Evolutionary conservation across 2,888 invertebrate genomes (phyloP), one percentile per base, ranked within the genome.

Genomic region (Acronicta aceris): DNA sequence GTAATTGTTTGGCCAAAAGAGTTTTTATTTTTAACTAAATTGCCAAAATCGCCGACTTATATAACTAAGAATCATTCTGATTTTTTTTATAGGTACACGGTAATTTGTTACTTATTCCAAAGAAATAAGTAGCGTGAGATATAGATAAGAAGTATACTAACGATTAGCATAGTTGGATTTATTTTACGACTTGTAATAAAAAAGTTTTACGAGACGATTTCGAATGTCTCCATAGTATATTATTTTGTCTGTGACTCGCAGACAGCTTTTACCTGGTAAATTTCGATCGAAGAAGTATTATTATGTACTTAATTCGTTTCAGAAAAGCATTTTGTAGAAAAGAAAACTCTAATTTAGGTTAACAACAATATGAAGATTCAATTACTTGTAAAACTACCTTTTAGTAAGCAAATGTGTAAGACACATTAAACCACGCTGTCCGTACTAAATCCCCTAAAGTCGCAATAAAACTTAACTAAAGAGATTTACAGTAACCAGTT

Each of bases 391-490:
- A 43, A 13, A 45, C 45, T 47, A n/a, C n/a, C 30, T 63, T 36
- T 40, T 57, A 33, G 25, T 42, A 42, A 48, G 52, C 52, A 57
- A 57, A 69, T 52, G 50, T 59, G 52, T 51, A 16, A 50, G 17
- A 40, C 47, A 53, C 51, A 46, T 71, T 53, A 54, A 57, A 27
- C 40, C 33, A 13, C 53, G 10, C 17, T 16, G 53, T 57, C 56
- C 17, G 47, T 38, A 45, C 30, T 71, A 71, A 57, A 70, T 61
- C 66, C 51, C 54, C 41, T 36, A 61, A 71, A 66, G 47, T 48
- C 61, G 54, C 42, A 45, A 53, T 65, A 53, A 69, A 64, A 69
- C 55, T 47, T 42, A 65, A 49, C 65, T 47, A 50, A 71, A 71
- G 67, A 56, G 52, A 42, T 71, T 63, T 45, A 65, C 33, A 71